Conservation (phyloP, 2,797 vertebrate species). For the Phaenicophaeus curvirostris region DNA sequence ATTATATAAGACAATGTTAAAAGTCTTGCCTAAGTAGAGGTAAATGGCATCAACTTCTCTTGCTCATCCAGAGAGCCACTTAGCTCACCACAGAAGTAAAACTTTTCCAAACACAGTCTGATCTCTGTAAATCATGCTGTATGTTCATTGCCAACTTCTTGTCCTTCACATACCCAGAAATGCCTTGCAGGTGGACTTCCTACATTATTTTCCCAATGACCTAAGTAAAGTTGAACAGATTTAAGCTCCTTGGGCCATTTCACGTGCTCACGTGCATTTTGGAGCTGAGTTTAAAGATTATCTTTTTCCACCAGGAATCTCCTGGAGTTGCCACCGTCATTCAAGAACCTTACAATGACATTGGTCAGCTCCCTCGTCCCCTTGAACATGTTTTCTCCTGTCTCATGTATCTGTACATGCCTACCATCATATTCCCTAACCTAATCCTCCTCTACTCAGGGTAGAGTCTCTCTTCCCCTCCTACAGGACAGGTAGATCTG, state of each 20-base stretch:
- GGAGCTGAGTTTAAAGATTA: neutral
- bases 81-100: neutral
- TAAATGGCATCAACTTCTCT: neutral
- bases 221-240: neutral
- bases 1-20: neutral
- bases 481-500: neutral
- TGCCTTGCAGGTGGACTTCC: accelerated
- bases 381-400: accelerated
- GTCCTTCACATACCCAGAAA: accelerated
- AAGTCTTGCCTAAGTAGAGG: neutral
- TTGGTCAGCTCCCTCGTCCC: neutral
- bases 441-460: neutral
- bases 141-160: neutral
- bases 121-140: neutral
- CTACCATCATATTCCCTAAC: neutral
- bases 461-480: neutral
- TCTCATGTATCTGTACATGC: neutral
- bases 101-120: neutral
- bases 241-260: neutral
- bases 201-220: neutral
- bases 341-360: neutral
- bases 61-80: neutral
- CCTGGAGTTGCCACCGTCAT: neutral
- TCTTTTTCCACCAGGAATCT: neutral
- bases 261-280: neutral